Base-by-base conservation (phyloP, 1,140 invertebrate genomes). In the Nephila pilipes region DNA sequence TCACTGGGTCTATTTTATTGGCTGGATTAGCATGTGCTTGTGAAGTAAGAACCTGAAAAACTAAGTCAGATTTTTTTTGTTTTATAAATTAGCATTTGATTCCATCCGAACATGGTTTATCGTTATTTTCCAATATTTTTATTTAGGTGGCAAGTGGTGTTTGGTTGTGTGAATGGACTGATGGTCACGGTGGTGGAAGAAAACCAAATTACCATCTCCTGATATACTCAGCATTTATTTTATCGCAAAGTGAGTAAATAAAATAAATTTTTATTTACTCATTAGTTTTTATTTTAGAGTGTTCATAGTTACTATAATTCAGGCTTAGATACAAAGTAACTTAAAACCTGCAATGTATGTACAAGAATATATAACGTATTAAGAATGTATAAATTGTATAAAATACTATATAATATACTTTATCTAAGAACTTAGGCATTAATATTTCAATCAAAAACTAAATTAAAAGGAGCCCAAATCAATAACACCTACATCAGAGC, bases 101-200 rank as follows among this genome's bases (percentile, higher is more conserved):
- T 14, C 5, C 6, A 36, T 29, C 32, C 46, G 36, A 36, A 18
- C 14, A 36, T 32, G 14, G 32, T 36, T 36, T 18, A 75, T 32
- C 36, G 5, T 29, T 75, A 32, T 75, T 22, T 46, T 20, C 32
- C 4, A 58, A 58, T 36, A 18, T 57, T 75, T 65, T 32, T 63
- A 3, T 14, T 36, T 75, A 93, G 91, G 63, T 60, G 3, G 63
- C 55, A 8, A 58, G 83, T 79, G 91, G 88, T 63, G 60, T 96
- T 60, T 96, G 96, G 96, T 94, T 96, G 1, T 95, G 95, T 94
- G 94, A 95, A 12, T 96, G 96, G 96, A 96, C 63, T n/a, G 81
- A 90, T 46, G 58, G 18, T 36, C 10, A 75, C 16, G 29, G 29
- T 22, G 32, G 36, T 36, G 54, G 20, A 4, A 32, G 63, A 60